Percentiles rank a stretch among this genome's conserved stretches.
phyloP scores from a whole-genome alignment of 2,888 invertebrate genomes.

The Morinoia aosen region DNA sequence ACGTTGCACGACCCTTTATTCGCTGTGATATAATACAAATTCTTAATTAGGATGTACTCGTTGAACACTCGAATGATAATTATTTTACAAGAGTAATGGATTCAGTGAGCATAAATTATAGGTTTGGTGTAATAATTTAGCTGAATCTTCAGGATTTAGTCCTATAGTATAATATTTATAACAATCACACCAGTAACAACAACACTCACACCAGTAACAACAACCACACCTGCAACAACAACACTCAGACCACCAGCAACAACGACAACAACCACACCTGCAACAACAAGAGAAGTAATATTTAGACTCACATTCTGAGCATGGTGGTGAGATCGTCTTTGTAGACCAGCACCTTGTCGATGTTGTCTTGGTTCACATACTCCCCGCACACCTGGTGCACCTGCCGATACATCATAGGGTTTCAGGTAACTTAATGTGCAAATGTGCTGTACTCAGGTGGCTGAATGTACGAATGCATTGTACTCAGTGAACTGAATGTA shows the following conservation, averaged over 20 bases:
- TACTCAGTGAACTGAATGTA: too few relatives aligned
- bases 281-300: background rate
- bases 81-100: too few relatives aligned
- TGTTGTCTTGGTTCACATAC: slow-evolving; percentile 62
- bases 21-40: too few relatives aligned
- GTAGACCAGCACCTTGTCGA: slow-evolving; percentile 63
- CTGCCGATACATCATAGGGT: background rate
- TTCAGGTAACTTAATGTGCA: background rate
- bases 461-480: too few relatives aligned
- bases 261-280: background rate
- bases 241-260: background rate
- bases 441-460: too few relatives aligned
- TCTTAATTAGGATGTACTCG: too few relatives aligned
- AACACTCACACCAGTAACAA: background rate
- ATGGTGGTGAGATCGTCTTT: slow-evolving; percentile 60
- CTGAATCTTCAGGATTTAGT: too few relatives aligned
- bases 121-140: too few relatives aligned
- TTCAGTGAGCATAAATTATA: too few relatives aligned
- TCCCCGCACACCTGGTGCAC: slow-evolving; percentile 59
- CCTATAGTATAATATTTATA: too few relatives aligned
- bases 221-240: background rate
- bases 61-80: too few relatives aligned
- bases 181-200: background rate
- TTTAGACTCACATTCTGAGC: slow-evolving; percentile 54
- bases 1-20: too few relatives aligned